Percentiles rank a stretch among this genome's conserved stretches.
phyloP scores from a whole-genome alignment of 2,797 vertebrate species.

The Muraenolepis orangiensis region DNA sequence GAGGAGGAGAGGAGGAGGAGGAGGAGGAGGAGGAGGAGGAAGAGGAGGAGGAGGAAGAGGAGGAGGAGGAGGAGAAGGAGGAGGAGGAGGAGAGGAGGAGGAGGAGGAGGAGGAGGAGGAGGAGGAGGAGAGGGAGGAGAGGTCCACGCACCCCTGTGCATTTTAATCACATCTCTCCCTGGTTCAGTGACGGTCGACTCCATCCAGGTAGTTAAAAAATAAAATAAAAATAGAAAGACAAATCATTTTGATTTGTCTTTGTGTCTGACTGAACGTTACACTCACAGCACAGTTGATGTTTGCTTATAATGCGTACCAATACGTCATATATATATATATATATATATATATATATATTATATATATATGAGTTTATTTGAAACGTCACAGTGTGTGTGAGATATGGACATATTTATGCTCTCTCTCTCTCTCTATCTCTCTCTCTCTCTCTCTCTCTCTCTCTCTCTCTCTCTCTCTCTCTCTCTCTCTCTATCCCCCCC shows the following conservation, averaged over 20 bases:
- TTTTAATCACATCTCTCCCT: constrained; percentile 55
- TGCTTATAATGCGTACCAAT: no score
- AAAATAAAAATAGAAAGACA: not conserved
- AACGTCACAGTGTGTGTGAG: no score
- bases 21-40: constrained; percentile 28
- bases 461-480: no score
- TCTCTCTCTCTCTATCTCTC: no score
- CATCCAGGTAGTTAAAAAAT: constrained; percentile 19
- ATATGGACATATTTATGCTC: no score
- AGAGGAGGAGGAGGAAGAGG: constrained; percentile 50
- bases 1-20: constrained; percentile 37
- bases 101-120: not conserved
- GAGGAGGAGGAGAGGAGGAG: constrained; percentile 59
- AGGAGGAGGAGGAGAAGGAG: not conserved
- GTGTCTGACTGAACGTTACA: not conserved
- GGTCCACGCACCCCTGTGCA: constrained; percentile 57
- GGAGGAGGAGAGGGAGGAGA: constrained; percentile 58
- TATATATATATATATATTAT: no score
- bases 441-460: no score
- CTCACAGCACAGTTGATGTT: not conserved
- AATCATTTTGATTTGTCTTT: not conserved
- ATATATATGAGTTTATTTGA: no score
- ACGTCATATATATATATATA: no score
- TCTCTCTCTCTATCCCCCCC: no score
- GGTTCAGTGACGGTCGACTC: constrained; percentile 34